A percentile compares a stretch with the other conserved stretches of the same genome.
These are phyloP conservation scores for Acipenser transmontanus DNA, from an alignment of 2,797 vertebrate genomes.

Conservation along the genomic window DNA sequence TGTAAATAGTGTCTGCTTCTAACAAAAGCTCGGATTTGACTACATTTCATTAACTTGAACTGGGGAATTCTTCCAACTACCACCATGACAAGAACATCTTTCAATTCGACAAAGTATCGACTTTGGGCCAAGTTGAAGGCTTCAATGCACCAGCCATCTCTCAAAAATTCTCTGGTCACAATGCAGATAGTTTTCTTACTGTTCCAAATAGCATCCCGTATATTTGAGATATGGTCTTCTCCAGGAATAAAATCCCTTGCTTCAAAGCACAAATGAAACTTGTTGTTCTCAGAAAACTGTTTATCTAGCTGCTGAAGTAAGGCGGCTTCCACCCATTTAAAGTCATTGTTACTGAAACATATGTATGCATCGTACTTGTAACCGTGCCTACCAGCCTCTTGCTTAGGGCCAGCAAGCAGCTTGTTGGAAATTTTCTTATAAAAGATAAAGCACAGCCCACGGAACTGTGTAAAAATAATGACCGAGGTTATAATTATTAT, in stretches of 20 bases:
- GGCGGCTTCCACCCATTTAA: constrained; percentile 74
- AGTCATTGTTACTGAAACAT: constrained; percentile 75
- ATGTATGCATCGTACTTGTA: constrained; percentile 71
- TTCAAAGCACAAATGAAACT: constrained; percentile 77
- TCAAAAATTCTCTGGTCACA: constrained; percentile 78
- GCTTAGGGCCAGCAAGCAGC: constrained; percentile 37
- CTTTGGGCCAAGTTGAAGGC: constrained; percentile 73
- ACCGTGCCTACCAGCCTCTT: not conserved
- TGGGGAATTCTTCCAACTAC: constrained; percentile 71
- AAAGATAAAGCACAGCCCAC: constrained; percentile 61
- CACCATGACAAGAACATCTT: constrained; percentile 66
- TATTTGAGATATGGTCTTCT: constrained; percentile 73
- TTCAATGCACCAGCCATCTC: constrained; percentile 86
- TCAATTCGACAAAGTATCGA: constrained; percentile 64
- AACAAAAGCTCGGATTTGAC: constrained; percentile 61
- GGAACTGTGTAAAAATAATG: constrained; percentile 45
- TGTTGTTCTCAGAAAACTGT: constrained; percentile 69
- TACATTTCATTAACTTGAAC: constrained; percentile 68
- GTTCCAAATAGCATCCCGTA: constrained; percentile 72
- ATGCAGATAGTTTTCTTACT: constrained; percentile 78
- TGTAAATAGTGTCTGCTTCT: constrained; percentile 60
- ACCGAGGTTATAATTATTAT: constrained; percentile 22
- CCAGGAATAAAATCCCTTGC: constrained; percentile 84
- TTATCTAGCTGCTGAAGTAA: constrained; percentile 71
- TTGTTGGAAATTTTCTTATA: constrained; percentile 52